These are phyloP conservation scores for Trissonchulus sp. DNA, from an alignment of 2,888 invertebrate genomes.

Conservation along the genomic window DNA sequence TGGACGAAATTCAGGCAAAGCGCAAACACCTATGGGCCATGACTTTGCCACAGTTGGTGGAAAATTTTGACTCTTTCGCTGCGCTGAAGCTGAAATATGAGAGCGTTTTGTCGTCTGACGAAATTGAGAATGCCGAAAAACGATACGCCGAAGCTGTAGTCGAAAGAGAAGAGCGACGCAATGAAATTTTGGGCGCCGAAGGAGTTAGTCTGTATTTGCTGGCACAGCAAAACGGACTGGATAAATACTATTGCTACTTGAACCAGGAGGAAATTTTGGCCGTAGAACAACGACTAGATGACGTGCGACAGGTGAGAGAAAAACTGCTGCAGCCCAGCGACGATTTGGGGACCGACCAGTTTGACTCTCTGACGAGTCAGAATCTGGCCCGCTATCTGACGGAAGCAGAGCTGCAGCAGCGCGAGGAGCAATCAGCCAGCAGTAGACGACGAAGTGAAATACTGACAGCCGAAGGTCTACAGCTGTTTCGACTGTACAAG, in stretches of 20 bases:
- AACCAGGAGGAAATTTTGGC: conserved; percentile 12
- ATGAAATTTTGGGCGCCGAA: conserved; percentile 6
- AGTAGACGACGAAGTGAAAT: conserved; percentile 18
- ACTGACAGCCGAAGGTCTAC: background rate
- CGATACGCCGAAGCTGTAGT: no score
- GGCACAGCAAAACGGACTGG: background rate
- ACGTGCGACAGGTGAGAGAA: background rate
- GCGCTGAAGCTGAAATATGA: no score
- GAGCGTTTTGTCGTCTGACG: no score
- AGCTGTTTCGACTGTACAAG: conserved; percentile 8
- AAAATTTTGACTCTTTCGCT: no score
- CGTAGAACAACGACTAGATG: conserved; percentile 17
- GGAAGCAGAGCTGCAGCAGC: background rate
- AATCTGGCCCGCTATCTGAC: conserved; percentile 6
- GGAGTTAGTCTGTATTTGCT: background rate
- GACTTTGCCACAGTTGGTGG: no score
- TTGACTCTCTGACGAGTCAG: background rate
- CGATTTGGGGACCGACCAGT: background rate
- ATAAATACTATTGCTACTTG: background rate
- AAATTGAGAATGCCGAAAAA: no score
- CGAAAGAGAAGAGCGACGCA: background rate
- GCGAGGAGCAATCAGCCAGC: background rate
- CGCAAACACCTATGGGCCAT: no score
- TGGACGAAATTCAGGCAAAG: no score
- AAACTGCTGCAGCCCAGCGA: background rate